phyloP scores from a whole-genome alignment of 2,797 vertebrate genomes.

The Zalophus californianus region DNA sequence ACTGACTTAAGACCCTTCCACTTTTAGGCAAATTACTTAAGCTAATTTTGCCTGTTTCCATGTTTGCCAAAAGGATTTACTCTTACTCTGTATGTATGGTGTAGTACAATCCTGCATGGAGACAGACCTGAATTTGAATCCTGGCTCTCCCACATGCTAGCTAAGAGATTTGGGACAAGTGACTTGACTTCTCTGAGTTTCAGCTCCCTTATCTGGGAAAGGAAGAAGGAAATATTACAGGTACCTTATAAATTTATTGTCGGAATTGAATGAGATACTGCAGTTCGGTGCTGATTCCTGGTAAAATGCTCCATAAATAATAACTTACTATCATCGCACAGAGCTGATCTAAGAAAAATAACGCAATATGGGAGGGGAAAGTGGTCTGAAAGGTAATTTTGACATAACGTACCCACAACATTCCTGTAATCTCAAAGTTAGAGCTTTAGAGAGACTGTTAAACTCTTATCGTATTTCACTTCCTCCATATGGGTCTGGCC shows the following conservation, averaged over 20 bases:
- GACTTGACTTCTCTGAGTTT: conserved; percentile 15
- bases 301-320: neutral
- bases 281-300: neutral
- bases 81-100: neutral
- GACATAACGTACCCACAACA: neutral
- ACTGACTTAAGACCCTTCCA: neutral
- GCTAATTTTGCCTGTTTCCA: conserved; percentile 6
- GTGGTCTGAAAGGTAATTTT: neutral
- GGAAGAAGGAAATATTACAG: neutral
- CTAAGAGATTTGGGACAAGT: neutral
- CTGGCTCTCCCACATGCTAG: neutral
- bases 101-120: neutral
- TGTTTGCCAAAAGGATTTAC: neutral
- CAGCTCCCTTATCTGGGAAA: neutral
- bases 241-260: neutral
- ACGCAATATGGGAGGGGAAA: neutral
- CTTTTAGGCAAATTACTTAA: neutral
- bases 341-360: conserved; percentile 47
- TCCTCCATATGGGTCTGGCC: neutral
- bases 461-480: neutral
- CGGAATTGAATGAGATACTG: neutral
- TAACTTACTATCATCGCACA: neutral
- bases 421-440: neutral
- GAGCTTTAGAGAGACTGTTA: neutral
- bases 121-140: neutral